Evolutionary conservation across 2,797 vertebrate species (phyloP), one percentile per base, ranked within the genome.

Genomic region (Acipenser ruthenus): DNA sequence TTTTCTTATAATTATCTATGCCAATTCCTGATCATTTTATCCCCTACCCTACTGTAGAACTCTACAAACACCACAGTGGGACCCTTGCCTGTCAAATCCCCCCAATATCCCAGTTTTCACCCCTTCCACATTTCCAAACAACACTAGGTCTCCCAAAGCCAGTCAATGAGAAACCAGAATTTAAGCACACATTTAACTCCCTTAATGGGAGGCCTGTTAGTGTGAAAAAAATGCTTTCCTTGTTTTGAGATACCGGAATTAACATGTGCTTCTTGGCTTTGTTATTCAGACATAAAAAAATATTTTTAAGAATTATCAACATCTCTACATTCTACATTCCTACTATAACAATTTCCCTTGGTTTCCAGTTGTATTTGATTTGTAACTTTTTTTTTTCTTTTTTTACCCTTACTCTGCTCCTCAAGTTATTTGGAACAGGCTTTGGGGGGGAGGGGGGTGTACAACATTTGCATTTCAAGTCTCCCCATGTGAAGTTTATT

Each of bases 151-250:
- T 60, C 75, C 59, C 67, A 66, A 68, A 67, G 73, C 62, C 64
- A 23, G 23, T 37, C 18, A 67, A 72, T 62, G 50, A 60, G 72
- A 63, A 80, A 82, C 79, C 66, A 67, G 50, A 76, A 66, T 62
- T 75, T 78, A 37, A 75, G 75, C 77, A 78, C 74, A 70, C 74
- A 70, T 58, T 84, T 73, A 70, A 71, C 64, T 65, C 74, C 73
- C 73, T 65, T 69, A 72, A 81, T 78, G 77, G 78, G 75, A 80
- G 71, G 62, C 60, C 71, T 65, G 67, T 65, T 60, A 71, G 67
- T 71, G 75, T 70, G 49, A 63, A 73, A 76, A 71, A 69, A 69
- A 66, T 68, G 69, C 63, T 65, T 69, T 72, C 72, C 73, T 67
- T 68, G 65, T 69, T 72, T 74, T 79, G 59, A 60, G 58, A 12